Base-by-base conservation (phyloP, 2,113 vertebrate species). In the Brachypteracias leptosomus region DNA sequence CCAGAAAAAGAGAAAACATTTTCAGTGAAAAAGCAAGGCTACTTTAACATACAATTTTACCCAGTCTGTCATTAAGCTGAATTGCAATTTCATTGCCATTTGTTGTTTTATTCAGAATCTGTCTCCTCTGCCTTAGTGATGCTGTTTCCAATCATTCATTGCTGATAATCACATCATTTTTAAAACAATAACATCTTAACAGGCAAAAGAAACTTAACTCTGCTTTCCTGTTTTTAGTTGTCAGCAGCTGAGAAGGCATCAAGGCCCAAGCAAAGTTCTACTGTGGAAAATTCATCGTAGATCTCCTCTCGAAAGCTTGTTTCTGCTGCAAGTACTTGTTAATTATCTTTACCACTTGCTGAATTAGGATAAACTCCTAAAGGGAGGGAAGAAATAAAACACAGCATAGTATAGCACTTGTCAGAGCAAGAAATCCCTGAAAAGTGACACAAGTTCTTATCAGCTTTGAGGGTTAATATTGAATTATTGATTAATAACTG, bases 281-380 rank as follows among this genome's bases (percentile, higher is more conserved):
- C 77, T 57, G 22, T 54, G 46, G 75, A 83, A 70, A 95, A 77
- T 89, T 52, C 22, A 57, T 92, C 54, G 81, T 25, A 76, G 33
- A 73, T 71, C 28, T 85, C 59, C 31, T 83, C 57, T 88, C 72
- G 61, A 72, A 76, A 92, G 47, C 52, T 85, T 89, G 33, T 84
- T 78, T 85, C 36, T 80, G 66, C 78, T 89, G 52, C 66, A 70
- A 91, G 74, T 63, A 85, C 61, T 3, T 81, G 90, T 89, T 93
- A 94, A 94, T 91, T 91, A 62, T 71, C 28, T 82, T 81, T 68
- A 54, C 33, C 36, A 40, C 29, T 67, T 80, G 52, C 55, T 68
- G 72, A 88, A 94, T 92, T 65, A 83, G 47, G 94, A 74, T 79
- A 75, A 89, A 80, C 26, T 76, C 40, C 66, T 94, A 46, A 33